phyloP scores from a whole-genome alignment of 2,113 vertebrate genomes.

The Brachionichthys hirsutus region DNA sequence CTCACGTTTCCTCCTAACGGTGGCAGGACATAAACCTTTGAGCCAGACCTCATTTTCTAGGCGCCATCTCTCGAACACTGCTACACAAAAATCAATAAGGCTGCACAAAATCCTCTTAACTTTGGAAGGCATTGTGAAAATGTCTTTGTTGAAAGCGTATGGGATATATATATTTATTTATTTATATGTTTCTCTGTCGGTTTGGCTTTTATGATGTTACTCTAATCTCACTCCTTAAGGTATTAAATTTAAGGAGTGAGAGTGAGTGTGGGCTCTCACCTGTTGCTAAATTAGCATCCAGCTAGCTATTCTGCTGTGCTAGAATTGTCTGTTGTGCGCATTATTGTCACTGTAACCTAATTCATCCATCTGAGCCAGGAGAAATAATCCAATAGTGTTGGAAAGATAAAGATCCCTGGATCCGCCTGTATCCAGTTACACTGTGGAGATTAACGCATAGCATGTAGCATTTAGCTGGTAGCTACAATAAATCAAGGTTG shows the following conservation, averaged over 20 bases:
- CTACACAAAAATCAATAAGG: conserved; percentile 76
- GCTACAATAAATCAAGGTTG: conserved; percentile 56
- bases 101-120: conserved; percentile 68
- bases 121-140: conserved; percentile 64
- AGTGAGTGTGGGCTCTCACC: conserved; percentile 7
- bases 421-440: conserved; percentile 79
- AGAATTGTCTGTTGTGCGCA: conserved; percentile 78
- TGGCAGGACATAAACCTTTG: conserved; percentile 78
- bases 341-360: conserved; percentile 90
- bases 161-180: conserved; percentile 36
- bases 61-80: conserved; percentile 75
- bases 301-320: conserved; percentile 22
- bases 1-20: conserved; percentile 76
- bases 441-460: conserved; percentile 80
- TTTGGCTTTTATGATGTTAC: conserved; percentile 21
- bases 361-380: conserved; percentile 89
- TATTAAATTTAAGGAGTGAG: neutral
- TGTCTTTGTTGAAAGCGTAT: conserved; percentile 53
- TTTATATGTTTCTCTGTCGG: conserved; percentile 29
- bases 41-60: conserved; percentile 78
- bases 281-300: conserved; percentile 54
- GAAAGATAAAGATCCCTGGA: conserved; percentile 90
- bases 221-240: conserved; percentile 9
- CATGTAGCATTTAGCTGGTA: conserved; percentile 58
- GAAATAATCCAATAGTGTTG: conserved; percentile 94